These are phyloP conservation scores for Apocheima hispidaria DNA, from an alignment of 2,888 invertebrate species.

Conservation along the genomic window DNA sequence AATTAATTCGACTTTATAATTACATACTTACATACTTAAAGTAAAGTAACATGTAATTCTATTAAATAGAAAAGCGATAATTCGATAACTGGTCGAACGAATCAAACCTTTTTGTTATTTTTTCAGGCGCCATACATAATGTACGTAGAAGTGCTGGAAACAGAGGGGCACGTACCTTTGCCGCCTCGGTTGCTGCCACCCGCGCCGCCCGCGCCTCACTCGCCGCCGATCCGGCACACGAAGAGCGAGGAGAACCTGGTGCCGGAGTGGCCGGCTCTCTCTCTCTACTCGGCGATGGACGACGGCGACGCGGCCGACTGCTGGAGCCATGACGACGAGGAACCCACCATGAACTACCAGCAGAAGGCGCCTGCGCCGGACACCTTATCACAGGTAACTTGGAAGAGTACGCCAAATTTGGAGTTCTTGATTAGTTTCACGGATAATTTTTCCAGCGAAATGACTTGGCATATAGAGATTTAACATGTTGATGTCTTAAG, in stretches of 20 bases:
- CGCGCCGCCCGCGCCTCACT: conserved; percentile 90
- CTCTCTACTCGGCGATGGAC: conserved; percentile 72
- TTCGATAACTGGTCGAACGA: no score
- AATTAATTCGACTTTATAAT: no score
- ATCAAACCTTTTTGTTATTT: conserved; percentile 4
- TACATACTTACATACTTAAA: no score
- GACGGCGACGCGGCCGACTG: conserved; percentile 87
- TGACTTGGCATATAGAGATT: no score
- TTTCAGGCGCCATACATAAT: conserved; percentile 96
- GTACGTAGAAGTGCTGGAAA: conserved; percentile 98
- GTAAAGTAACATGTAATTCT: no score
- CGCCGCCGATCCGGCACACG: conserved; percentile 92
- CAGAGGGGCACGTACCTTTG: conserved; percentile 90
- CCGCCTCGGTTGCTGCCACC: conserved; percentile 95
- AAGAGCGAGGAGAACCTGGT: conserved; percentile 96
- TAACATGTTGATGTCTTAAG: no score
- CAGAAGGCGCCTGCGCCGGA: conserved; percentile 75
- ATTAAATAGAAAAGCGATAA: no score
- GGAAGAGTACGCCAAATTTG: not conserved
- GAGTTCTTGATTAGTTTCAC: not conserved
- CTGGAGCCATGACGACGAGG: conserved; percentile 99
- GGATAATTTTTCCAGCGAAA: no score
- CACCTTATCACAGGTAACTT: conserved; percentile 93
- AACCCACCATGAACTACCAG: conserved; percentile 86
- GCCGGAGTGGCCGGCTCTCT: conserved; percentile 84